A percentile compares a stretch with the other conserved stretches of the same genome.
phyloP scores from a whole-genome alignment of 2,797 vertebrate genomes.

The Hypotaenidia okinawae region DNA sequence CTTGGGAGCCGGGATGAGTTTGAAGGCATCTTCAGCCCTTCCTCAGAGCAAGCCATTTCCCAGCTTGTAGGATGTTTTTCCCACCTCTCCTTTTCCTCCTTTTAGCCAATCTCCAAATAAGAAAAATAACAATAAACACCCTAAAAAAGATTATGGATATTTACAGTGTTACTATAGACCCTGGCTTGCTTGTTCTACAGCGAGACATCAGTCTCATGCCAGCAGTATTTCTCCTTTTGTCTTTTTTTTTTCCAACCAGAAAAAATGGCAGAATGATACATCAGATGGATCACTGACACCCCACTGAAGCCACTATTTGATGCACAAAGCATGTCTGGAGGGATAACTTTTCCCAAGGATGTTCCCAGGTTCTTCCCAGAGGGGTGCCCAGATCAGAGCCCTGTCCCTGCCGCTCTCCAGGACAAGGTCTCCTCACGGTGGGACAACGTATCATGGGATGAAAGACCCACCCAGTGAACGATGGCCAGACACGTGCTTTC shows the following conservation, averaged over 20 bases:
- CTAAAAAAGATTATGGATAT: not conserved
- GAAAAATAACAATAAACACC: not conserved
- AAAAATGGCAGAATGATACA: accelerated
- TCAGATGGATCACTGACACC: not conserved
- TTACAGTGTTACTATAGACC: not conserved
- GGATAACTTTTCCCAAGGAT: not conserved
- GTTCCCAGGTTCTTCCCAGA: not conserved
- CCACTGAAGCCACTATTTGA: not conserved
- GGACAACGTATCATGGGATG: no score
- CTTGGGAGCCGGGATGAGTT: accelerated
- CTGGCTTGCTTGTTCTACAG: not conserved
- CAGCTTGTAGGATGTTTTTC: not conserved
- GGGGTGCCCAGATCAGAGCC: not conserved
- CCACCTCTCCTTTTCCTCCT: not conserved
- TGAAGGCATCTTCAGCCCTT: not conserved
- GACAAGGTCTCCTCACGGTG: accelerated
- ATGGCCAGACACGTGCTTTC: not conserved
- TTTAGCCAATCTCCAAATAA: not conserved
- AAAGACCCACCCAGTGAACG: not conserved
- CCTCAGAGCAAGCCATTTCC: not conserved
- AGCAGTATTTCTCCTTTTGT: not conserved
- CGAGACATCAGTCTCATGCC: accelerated
- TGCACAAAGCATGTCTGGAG: not conserved
- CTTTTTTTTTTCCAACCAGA: not conserved
- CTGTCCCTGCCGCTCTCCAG: accelerated